Conservation (phyloP, 2,113 vertebrate genomes). For the Corythornis cristatus region DNA sequence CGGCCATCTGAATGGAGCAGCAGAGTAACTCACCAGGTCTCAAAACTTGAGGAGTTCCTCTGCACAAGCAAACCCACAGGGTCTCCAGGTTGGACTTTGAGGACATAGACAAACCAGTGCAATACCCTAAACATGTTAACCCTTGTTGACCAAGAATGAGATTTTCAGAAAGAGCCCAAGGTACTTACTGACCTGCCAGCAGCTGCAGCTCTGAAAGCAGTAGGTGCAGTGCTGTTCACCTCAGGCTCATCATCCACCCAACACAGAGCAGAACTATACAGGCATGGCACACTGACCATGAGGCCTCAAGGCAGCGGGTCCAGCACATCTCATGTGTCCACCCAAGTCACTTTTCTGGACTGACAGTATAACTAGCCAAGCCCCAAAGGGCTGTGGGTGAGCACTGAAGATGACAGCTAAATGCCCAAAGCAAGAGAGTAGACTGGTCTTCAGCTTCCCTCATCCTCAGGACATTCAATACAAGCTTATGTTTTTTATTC, state of each 20-base stretch:
- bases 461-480: neutral
- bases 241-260: neutral
- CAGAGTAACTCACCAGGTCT: neutral
- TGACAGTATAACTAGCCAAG: neutral
- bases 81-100: neutral
- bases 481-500: neutral
- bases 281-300: rapidly evolving
- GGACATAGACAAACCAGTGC: neutral
- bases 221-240: neutral
- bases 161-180: neutral
- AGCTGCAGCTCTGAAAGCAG: rapidly evolving
- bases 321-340: neutral
- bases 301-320: neutral
- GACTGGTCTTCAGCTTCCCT: neutral
- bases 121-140: neutral
- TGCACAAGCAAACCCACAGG: neutral
- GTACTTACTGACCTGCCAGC: neutral
- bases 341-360: neutral
- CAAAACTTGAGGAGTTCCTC: neutral
- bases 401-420: neutral
- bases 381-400: neutral
- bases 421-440: neutral
- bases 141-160: neutral
- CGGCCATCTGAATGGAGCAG: neutral
- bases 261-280: neutral